Evolutionary conservation across 2,797 vertebrate species (phyloP), one percentile per base, ranked within the genome.

Genomic region (Acrossocheilus wenchowensis): DNA sequence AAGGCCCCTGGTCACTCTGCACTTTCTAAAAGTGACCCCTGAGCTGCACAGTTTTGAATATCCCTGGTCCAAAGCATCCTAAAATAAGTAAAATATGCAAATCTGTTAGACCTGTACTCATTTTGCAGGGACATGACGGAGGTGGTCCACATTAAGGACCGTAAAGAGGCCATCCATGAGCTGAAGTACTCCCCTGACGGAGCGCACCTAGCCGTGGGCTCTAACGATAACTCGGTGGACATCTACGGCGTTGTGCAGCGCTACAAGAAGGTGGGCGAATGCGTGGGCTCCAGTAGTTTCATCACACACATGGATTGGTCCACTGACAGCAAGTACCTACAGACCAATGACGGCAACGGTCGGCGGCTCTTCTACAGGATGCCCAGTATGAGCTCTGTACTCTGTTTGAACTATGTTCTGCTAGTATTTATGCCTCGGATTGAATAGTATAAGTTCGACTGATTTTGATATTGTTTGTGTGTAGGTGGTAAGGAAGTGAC

Each of bases 241-340:
- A 93, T 99, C 87, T 99, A 99, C 64, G 97, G 97, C 0, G 97
- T 98, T 90, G 96, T 98, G 91, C 98, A 99, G 92, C 94, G 98
- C 81, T 99, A 99, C 92, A 99, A 99, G 95, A 99, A 99, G 91
- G 96, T 98, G 90, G 98, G 98, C 2, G 98, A 99, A 92, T 99
- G 98, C 93, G 88, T 96, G 72, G 97, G 97, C 88, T 98, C 97
- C 81, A 94, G 91, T 89, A 98, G 97, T 92, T 98, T 99, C 94
- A 99, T 99, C 91, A 99, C 98, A 6, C 98, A 99, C 91, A 96
- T 99, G 97, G 98, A 99, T 92, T 99, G 98, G 98, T 98, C 98
- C 71, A 96, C 96, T 0, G 98, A 99, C 92, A 98, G 97, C 93
- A 98, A 97, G 94, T 96, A 96, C 87, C 94, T 99, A 88, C 98